Percentiles rank a stretch among this genome's conserved stretches.
phyloP scores from a whole-genome alignment of 2,113 vertebrate species.

The Scolopax mira region DNA sequence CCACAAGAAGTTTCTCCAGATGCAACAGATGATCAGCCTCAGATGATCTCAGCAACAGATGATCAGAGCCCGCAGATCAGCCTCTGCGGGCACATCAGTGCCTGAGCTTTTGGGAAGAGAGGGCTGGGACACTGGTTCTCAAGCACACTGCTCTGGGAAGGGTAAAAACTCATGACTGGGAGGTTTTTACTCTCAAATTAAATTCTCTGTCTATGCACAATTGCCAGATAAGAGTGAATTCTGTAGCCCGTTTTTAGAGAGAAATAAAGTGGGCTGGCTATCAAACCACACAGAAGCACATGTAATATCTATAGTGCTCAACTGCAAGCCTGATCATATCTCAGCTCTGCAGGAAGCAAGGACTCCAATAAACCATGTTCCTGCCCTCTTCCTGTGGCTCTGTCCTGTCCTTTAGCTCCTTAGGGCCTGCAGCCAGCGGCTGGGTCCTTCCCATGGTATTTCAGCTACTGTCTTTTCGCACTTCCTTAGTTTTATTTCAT shows the following conservation, averaged over 20 bases:
- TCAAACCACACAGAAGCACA: neutral
- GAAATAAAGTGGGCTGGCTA: neutral
- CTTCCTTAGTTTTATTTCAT: neutral
- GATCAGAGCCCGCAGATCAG: neutral
- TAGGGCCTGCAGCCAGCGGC: neutral
- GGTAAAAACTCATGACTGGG: accelerated
- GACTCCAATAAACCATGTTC: neutral
- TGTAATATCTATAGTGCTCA: neutral
- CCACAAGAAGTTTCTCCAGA: neutral
- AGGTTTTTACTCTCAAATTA: neutral
- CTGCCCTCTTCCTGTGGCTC: neutral
- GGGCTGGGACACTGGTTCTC: neutral
- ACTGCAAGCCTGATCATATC: neutral
- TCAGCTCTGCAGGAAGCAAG: neutral
- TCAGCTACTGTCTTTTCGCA: neutral
- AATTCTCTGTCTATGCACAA: neutral
- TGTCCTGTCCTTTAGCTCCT: accelerated
- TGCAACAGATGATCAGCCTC: neutral
- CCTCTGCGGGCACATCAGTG: neutral
- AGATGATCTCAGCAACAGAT: too few species aligned
- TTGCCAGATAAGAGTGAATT: neutral
- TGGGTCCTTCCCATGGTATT: neutral
- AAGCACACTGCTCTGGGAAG: neutral
- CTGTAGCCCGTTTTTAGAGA: neutral
- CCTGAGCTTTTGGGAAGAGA: neutral